phyloP scores from a whole-genome alignment of 1,140 invertebrate genomes.

The Drosophila pectinifera region DNA sequence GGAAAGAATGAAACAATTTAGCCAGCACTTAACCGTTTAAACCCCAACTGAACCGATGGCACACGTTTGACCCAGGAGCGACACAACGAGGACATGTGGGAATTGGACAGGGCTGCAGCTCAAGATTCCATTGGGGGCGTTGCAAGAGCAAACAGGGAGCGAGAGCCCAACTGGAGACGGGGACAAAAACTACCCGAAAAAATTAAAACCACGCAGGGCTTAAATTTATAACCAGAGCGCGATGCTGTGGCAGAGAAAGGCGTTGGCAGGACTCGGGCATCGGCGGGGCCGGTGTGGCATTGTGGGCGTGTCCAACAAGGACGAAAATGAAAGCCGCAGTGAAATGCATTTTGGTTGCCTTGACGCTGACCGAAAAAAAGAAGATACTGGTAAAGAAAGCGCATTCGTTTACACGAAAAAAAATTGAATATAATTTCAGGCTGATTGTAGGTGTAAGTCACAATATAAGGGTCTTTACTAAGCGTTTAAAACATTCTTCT shows the following conservation, averaged over 20 bases:
- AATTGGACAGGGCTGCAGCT: slow-evolving; percentile 57
- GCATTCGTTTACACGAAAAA: slow-evolving; percentile 10
- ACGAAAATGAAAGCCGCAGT: slow-evolving; percentile 74
- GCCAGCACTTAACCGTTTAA: slow-evolving; percentile 80
- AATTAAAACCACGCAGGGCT: slow-evolving; percentile 73
- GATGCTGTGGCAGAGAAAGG: slow-evolving; percentile 42
- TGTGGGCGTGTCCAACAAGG: slow-evolving; percentile 71
- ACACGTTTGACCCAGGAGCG: slow-evolving; percentile 73
- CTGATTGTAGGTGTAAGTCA: too few species aligned
- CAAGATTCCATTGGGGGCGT: slow-evolving; percentile 60
- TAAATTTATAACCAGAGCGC: slow-evolving; percentile 74
- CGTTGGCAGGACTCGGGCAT: slow-evolving; percentile 10
- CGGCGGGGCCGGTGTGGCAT: slow-evolving; percentile 32
- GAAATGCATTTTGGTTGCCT: slow-evolving; percentile 74
- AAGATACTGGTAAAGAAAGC: slow-evolving; percentile 17
- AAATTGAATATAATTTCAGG: not conserved
- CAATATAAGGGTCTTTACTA: too few species aligned
- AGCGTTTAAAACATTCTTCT: not conserved
- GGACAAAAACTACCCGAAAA: slow-evolving; percentile 15
- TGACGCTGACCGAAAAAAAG: slow-evolving; percentile 31
- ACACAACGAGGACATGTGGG: slow-evolving; percentile 57
- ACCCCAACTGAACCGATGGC: slow-evolving; percentile 76
- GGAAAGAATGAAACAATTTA: slow-evolving; percentile 76
- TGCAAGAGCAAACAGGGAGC: slow-evolving; percentile 35
- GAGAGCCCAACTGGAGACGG: slow-evolving; percentile 2